Evolutionary conservation across 2,113 vertebrate species (phyloP).

Genomic region (Parotia lawesii): DNA sequence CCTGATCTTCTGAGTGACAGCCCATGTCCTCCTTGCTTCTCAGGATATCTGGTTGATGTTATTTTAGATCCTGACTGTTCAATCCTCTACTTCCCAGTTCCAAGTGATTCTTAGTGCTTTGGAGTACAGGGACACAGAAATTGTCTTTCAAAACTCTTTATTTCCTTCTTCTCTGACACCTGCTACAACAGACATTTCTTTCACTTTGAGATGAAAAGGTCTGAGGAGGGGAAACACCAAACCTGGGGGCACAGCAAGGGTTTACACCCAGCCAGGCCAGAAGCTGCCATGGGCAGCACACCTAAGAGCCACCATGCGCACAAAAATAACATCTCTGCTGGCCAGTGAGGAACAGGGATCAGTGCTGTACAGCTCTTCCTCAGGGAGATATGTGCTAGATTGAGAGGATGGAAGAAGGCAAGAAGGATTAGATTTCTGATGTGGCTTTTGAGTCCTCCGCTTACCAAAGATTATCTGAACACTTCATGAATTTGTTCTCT

Average conservation of each 20-base stretch:
- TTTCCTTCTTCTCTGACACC: not conserved
- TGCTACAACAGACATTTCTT: not conserved
- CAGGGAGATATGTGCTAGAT: accelerated
- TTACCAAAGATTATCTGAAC: not conserved
- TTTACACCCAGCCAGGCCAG: not conserved
- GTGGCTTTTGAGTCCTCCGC: not conserved
- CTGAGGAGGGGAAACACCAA: not conserved
- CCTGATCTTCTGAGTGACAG: not conserved
- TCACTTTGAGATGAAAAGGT: not conserved
- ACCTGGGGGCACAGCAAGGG: not conserved
- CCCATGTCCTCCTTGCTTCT: not conserved
- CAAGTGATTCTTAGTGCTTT: not conserved
- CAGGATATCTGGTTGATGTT: not conserved
- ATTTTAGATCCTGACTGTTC: not conserved
- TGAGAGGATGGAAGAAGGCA: not conserved
- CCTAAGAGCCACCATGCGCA: accelerated
- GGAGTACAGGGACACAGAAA: not conserved
- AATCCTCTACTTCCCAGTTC: not conserved
- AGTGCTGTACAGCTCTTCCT: not conserved
- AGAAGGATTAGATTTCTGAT: not conserved
- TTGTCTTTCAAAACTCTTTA: not conserved
- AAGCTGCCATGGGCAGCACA: not conserved
- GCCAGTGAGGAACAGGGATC: not conserved
- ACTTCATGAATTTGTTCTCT: not conserved
- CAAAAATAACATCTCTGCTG: not conserved